These are phyloP conservation scores for Mya arenaria DNA, from an alignment of 1,140 invertebrate species.

Conservation along the genomic window DNA sequence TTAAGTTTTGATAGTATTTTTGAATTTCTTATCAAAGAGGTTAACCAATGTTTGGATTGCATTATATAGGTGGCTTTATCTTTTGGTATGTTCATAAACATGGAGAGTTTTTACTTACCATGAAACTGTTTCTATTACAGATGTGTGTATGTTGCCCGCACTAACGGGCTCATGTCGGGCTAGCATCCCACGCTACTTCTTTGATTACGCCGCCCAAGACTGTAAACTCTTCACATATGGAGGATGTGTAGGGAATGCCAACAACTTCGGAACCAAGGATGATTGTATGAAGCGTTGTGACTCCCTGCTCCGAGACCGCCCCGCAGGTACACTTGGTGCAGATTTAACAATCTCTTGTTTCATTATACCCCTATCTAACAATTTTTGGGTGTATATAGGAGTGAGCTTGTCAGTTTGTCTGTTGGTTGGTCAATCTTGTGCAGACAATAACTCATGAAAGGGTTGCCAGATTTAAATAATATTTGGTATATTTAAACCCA, in stretches of 20 bases:
- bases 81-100: too few species aligned
- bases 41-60: background rate
- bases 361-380: too few species aligned
- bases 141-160: conserved; percentile 62
- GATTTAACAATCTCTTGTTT: too few species aligned
- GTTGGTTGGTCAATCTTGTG: too few species aligned
- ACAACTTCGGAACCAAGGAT: conserved; percentile 81
- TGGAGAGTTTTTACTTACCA: too few species aligned
- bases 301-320: conserved; percentile 20
- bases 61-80: background rate
- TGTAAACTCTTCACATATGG: conserved; percentile 84
- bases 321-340: conserved; percentile 19
- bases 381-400: too few species aligned
- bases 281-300: conserved; percentile 60
- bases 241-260: conserved; percentile 84
- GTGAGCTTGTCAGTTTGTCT: too few species aligned
- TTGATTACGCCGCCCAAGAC: conserved; percentile 76
- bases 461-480: too few species aligned
- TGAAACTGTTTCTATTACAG: too few species aligned
- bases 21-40: background rate
- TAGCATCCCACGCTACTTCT: conserved; percentile 81
- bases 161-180: conserved; percentile 60
- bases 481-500: too few species aligned
- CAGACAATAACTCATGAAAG: too few species aligned
- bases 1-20: background rate